Evolutionary conservation across 2,797 vertebrate genomes (phyloP).

Genomic region (Enteromius thamalakanensis): DNA sequence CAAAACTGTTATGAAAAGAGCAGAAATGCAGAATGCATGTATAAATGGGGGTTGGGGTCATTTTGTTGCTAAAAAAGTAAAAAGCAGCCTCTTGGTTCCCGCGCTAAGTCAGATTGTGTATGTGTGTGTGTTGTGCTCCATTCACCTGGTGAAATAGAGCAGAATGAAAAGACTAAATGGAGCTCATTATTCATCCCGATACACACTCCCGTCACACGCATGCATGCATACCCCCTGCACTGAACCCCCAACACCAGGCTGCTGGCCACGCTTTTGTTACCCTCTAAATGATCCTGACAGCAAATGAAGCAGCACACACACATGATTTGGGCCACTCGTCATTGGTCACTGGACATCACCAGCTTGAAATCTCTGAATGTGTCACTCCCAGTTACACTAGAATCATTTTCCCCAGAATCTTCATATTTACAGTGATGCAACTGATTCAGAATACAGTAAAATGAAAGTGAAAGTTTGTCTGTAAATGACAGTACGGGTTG

Average conservation of each 20-base stretch:
- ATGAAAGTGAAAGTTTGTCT: slow-evolving; percentile 38
- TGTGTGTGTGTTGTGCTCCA: slow-evolving; percentile 68
- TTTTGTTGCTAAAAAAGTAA: slow-evolving; percentile 13
- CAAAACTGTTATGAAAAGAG: slow-evolving; percentile 32
- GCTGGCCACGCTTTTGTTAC: slow-evolving; percentile 77
- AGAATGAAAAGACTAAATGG: slow-evolving; percentile 91
- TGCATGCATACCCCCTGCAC: slow-evolving; percentile 51
- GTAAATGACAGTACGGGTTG: slow-evolving; percentile 8
- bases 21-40: slow-evolving; percentile 21
- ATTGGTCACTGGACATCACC: slow-evolving; percentile 81
- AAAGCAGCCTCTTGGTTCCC: slow-evolving; percentile 66
- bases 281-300: slow-evolving; percentile 86
- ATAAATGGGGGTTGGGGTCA: slow-evolving; percentile 7
- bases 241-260: slow-evolving; percentile 53
- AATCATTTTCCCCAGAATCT: neutral
- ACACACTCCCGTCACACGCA: slow-evolving; percentile 65
- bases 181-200: slow-evolving; percentile 82
- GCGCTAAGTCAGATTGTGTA: slow-evolving; percentile 31
- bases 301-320: slow-evolving; percentile 63
- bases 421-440: slow-evolving; percentile 16
- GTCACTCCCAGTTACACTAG: neutral
- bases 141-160: slow-evolving; percentile 99
- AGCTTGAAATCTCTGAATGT: slow-evolving; percentile 13
- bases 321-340: slow-evolving; percentile 77
- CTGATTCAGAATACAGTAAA: neutral